These are phyloP conservation scores for Seriola rivoliana DNA, from an alignment of 2,113 vertebrate species.

Conservation along the genomic window DNA sequence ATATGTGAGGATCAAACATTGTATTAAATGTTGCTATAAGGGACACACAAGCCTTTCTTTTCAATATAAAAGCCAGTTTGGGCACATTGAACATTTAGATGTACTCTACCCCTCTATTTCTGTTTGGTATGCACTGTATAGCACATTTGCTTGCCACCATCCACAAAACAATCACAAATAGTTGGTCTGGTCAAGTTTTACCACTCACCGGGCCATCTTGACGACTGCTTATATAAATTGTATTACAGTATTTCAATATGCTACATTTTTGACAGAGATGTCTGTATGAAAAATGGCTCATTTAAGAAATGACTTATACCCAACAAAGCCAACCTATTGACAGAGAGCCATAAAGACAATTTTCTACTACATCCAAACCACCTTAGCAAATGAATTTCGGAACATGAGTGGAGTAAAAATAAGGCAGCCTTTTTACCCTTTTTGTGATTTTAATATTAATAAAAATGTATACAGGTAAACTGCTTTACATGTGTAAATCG, in stretches of 20 bases:
- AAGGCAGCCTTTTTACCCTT: not conserved
- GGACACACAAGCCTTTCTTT: not conserved
- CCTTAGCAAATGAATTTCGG: not conserved
- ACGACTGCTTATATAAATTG: not conserved
- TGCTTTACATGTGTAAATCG: not conserved
- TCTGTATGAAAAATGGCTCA: not conserved
- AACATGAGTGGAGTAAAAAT: not conserved
- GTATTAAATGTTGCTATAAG: not conserved
- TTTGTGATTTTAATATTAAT: slow-evolving; percentile 3
- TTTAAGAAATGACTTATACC: not conserved
- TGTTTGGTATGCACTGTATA: not conserved
- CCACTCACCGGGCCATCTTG: not conserved
- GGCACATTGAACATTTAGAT: slow-evolving; percentile 15
- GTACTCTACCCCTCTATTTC: not conserved
- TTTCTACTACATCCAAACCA: slow-evolving; percentile 2
- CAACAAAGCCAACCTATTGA: not conserved
- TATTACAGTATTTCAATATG: not conserved
- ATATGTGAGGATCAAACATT: not conserved
- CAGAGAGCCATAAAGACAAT: not conserved
- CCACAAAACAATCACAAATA: slow-evolving; percentile 9
- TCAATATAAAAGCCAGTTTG: not conserved
- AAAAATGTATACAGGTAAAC: not conserved
- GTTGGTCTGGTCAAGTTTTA: slow-evolving; percentile 1
- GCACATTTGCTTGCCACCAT: slow-evolving; percentile 1
- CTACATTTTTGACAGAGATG: not conserved